These are phyloP conservation scores for Empis livida DNA, from an alignment of 2,888 invertebrate species.

Conservation along the genomic window DNA sequence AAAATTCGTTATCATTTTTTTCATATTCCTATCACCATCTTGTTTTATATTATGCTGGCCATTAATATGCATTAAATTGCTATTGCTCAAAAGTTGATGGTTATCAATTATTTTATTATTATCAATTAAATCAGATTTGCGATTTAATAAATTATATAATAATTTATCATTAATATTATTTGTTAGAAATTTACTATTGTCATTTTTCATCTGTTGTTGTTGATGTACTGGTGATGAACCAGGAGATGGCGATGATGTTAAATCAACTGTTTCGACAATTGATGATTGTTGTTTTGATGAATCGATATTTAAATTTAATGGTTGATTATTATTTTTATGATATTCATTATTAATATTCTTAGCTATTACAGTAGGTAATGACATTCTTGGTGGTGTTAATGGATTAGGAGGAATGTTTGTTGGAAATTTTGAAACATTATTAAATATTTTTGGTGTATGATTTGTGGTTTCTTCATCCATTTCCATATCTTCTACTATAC, in stretches of 20 bases:
- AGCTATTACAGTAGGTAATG: slow-evolving; percentile 2
- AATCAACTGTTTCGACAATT: slow-evolving; percentile 26
- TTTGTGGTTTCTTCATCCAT: slow-evolving; percentile 27
- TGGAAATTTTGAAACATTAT: slow-evolving; percentile 19
- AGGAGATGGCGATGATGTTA: slow-evolving; percentile 31
- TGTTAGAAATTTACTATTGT: no score
- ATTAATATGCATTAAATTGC: no score
- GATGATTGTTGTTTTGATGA: background rate
- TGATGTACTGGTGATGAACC: slow-evolving; percentile 26
- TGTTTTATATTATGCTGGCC: no score
- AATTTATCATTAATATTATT: no score
- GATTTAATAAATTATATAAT: no score
- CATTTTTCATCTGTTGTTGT: background rate
- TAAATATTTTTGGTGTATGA: slow-evolving; percentile 30
- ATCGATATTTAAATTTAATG: background rate
- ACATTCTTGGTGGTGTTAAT: background rate
- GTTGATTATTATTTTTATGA: slow-evolving; percentile 2
- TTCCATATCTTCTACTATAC: slow-evolving; percentile 32
- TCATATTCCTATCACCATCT: no score
- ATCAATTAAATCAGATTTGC: no score
- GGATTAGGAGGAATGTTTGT: slow-evolving; percentile 10
- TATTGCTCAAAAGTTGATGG: no score
- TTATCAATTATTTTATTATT: no score
- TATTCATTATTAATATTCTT: slow-evolving; percentile 1
- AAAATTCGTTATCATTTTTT: no score